Evolutionary conservation across 2,888 invertebrate genomes (phyloP), one percentile per base, ranked within the genome.

Genomic region (Coenonympha arcania): DNA sequence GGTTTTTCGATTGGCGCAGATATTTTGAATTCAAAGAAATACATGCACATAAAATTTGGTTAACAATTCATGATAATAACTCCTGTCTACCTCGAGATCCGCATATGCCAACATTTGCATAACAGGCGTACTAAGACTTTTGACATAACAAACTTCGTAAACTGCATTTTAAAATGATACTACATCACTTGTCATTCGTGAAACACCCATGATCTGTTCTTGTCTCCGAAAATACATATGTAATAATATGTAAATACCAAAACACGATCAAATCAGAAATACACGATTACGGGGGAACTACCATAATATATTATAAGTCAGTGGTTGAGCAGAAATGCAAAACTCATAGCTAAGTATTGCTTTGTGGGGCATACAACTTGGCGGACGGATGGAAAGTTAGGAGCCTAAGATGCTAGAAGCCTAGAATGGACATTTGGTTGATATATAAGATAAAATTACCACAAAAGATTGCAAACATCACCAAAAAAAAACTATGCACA

Each of bases 1-100:
- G 15, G 15, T n/a, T 24, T 22, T 22, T 11, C 11, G 36, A 36
- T 36, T 19, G 18, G 4, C 13, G 39, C 22, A 24, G 22, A 24
- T 39, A 56, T 68, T 65, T 66, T 61, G 63, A 56, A 60, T 56
- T 60, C 66, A 68, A 65, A 70, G 68, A 73, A 81, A 83, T 79
- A 76, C 75, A 84, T 84, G 83, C 76, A 81, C 82, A 82, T 81
- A 80, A 74, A 73, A 80, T 81, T 81, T 80, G 78, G 73, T 77
- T 76, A 72, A 72, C 66, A 72, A 77, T 74, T 73, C 76, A 66
- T 62, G 60, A 60, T 64, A 71, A 71, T 75, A 69, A 75, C 63
- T 62, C 54, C 54, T 52, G 65, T 60, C 63, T 56, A 61, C 62
- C 61, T 66, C 65, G 67, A 62, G 69, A 71, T 66, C 68, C 65